Percentiles rank a stretch among this genome's conserved stretches.
phyloP scores from a whole-genome alignment of 1,140 invertebrate genomes.

The Diabrotica virgifera region DNA sequence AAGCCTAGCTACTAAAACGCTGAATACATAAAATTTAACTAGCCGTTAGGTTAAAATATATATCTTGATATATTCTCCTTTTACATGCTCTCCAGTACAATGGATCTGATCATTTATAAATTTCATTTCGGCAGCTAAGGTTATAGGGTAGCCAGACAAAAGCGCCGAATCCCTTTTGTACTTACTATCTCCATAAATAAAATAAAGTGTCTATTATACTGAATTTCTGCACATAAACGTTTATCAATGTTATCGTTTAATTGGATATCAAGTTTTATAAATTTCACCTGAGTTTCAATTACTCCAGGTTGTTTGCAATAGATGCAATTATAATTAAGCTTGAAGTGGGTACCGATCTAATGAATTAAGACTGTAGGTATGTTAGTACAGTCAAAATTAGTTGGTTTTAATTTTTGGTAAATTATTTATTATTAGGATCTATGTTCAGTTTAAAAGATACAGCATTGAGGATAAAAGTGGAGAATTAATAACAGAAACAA shows the following conservation, averaged over 20 bases:
- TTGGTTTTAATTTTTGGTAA: no score
- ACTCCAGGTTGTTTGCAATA: neutral
- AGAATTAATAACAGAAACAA: no score
- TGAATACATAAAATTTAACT: no score
- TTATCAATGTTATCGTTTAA: neutral
- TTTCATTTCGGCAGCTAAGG: neutral
- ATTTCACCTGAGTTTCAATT: constrained; percentile 3
- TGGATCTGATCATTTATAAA: constrained; percentile 1
- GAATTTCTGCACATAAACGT: neutral
- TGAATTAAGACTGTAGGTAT: no score
- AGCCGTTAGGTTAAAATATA: neutral
- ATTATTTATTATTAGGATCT: no score
- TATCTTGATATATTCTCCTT: neutral
- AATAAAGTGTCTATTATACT: constrained; percentile 3
- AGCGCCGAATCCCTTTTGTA: constrained; percentile 1
- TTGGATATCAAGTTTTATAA: neutral
- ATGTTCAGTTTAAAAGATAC: no score
- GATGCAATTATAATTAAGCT: neutral
- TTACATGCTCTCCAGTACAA: neutral
- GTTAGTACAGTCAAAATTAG: no score
- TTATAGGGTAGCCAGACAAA: neutral
- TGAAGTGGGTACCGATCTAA: neutral
- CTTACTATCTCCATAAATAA: constrained; percentile 1
- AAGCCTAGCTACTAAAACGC: no score
- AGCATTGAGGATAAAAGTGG: no score